phyloP scores from a whole-genome alignment of 2,888 invertebrate genomes.

The Lochmaea capreae region DNA sequence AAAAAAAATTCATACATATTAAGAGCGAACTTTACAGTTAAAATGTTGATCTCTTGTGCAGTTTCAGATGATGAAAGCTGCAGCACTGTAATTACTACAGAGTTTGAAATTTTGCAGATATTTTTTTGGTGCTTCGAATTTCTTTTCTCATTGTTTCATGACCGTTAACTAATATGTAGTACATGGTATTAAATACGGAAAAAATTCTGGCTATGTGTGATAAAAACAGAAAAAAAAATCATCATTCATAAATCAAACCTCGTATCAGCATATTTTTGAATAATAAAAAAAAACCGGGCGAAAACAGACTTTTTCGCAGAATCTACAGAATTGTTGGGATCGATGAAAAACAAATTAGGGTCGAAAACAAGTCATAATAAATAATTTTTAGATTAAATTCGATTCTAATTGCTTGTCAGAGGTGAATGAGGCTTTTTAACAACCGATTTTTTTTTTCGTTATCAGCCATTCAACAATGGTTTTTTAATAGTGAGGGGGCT shows the following conservation, averaged over 20 bases:
- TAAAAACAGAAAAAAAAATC: too few relatives aligned
- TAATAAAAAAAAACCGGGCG: neutral
- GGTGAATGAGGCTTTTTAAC: conserved; percentile 23
- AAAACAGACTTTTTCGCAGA: conserved; percentile 3
- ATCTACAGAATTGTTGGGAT: conserved; percentile 15
- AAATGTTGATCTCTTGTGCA: too few relatives aligned
- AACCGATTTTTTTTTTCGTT: conserved; percentile 1
- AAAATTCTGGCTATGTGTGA: too few relatives aligned
- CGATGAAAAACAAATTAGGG: conserved; percentile 31
- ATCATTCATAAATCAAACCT: neutral
- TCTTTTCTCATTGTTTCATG: too few relatives aligned
- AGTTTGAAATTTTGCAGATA: too few relatives aligned
- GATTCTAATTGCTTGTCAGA: conserved; percentile 33
- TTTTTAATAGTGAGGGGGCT: conserved; percentile 9
- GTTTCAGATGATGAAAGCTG: too few relatives aligned
- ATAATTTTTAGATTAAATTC: conserved; percentile 29
- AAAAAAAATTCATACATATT: too few relatives aligned
- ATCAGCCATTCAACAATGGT: neutral
- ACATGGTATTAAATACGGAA: too few relatives aligned
- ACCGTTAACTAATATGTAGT: too few relatives aligned
- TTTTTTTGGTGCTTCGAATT: too few relatives aligned
- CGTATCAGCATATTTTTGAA: neutral
- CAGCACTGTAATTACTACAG: too few relatives aligned
- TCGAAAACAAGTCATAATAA: conserved; percentile 27
- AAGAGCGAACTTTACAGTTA: too few relatives aligned